Evolutionary conservation across 2,888 invertebrate genomes (phyloP), one percentile per base, ranked within the genome.

Genomic region (Clunio marinus): DNA sequence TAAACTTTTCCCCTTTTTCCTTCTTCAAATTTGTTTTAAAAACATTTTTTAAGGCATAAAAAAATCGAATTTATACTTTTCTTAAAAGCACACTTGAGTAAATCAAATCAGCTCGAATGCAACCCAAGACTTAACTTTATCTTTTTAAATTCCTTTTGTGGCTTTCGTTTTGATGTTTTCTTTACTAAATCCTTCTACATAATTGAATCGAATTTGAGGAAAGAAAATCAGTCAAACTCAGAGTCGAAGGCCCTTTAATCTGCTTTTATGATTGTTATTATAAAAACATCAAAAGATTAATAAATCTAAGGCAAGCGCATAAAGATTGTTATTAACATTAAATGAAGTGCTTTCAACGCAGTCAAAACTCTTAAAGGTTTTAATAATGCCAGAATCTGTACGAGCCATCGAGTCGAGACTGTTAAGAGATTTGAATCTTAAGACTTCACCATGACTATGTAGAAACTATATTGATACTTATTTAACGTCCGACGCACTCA

Each of bases 61-160:
- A 10, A 22, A 55, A 22, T 32, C 25, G 32, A 20, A 59, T 32
- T 59, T 35, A 59, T 59, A 25, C 22, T 58, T 28, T 13, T 15
- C 28, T n/a, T 35, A 27, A 27, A 24, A 57, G 20, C 5, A 57
- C 57, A 17, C 4, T 59, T 35, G 28, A 55, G 24, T 59, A 28
- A 58, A 58, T 35, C 46, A 46, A 63, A 63, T 63, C 37, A 63
- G 63, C 63, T 63, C 46, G 46, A 63, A 45, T 25, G 63, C 41
- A 45, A 20, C 22, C 15, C 62, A 32, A 22, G 32, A 32, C 60
- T 62, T 41, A 32, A 62, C 35, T 62, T 62, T 22, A 62, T 62
- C 37, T 62, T 22, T 59, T 59, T 15, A 59, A 59, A 45, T 55
- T 22, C 24, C 55, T 55, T 22, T 13, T 57, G 27, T 57, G 27